phyloP scores from a whole-genome alignment of 2,797 vertebrate species.

The Intellagama lesueurii region DNA sequence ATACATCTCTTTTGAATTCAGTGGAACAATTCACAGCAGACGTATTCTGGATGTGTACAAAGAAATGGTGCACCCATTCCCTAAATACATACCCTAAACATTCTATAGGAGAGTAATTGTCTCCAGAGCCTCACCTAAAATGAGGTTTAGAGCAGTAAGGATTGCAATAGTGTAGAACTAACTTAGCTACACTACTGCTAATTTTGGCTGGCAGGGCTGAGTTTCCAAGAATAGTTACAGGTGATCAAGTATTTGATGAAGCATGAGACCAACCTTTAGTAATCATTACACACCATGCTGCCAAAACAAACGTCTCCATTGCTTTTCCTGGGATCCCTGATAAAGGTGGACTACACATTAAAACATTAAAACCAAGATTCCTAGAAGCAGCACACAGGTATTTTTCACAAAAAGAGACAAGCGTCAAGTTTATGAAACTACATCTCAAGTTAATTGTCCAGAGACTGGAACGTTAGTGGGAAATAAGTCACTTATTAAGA shows the following conservation, averaged over 20 bases:
- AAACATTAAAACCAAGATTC: constrained; percentile 25
- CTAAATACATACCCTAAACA: too few species aligned
- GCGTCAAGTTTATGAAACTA: not conserved
- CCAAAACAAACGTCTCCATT: constrained; percentile 56
- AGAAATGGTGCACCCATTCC: too few species aligned
- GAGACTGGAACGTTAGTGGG: not conserved
- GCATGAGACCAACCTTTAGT: constrained; percentile 40
- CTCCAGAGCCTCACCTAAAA: constrained; percentile 36
- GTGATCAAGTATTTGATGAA: constrained; percentile 58
- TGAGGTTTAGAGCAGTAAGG: not conserved
- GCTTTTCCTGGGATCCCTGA: constrained; percentile 50
- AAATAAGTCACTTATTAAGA: not conserved
- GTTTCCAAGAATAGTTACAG: constrained; percentile 53
- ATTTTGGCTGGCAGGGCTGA: constrained; percentile 46
- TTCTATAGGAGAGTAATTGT: not conserved
- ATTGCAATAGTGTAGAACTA: constrained; percentile 34
- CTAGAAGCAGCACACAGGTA: not conserved
- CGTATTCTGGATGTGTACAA: too few species aligned
- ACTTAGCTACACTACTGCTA: constrained; percentile 49
- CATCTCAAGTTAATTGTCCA: too few species aligned
- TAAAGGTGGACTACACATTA: constrained; percentile 28
- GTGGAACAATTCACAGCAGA: too few species aligned
- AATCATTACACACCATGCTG: constrained; percentile 57
- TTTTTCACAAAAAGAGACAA: not conserved
- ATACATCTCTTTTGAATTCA: too few species aligned